Evolutionary conservation across 2,888 invertebrate species (phyloP), one percentile per base, ranked within the genome.

Genomic region (Chironomus riparius): DNA sequence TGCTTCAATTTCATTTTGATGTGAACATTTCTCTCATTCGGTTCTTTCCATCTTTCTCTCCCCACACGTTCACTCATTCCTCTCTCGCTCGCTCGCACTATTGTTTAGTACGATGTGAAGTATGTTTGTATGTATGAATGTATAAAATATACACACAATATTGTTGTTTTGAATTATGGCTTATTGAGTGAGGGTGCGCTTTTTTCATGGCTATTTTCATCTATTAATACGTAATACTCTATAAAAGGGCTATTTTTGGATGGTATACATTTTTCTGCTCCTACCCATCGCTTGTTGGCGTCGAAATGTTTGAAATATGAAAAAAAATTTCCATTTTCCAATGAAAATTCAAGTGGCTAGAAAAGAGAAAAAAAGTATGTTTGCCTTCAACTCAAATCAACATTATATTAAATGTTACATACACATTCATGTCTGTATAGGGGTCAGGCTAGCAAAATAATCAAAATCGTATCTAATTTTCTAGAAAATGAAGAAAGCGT

Each of bases 141-240:
- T 38, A 38, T 38, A 10, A 38, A 38, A 38, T 38, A 38, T 38
- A 38, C 38, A 38, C 38, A 38, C 38, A 38, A 38, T 38, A 15
- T 15, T 56, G n/a, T 56, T 56, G 56, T 56, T 56, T 56, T 56
- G 56, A 56, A 65, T 65, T 65, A 65, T 65, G 65, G 22, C 24
- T 65, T 22, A 65, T 24, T 65, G 65, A 21, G 65, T 65, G 65
- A 24, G 65, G 65, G 65, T 65, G 65, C 24, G 65, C 65, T 65
- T 65, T 65, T 65, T 65, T 65, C 65, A 65, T 65, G 65, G 65
- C 65, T 65, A 65, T 65, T 65, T 65, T 24, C 65, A 65, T 65
- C 56, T 18, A 56, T 56, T 56, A 56, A 56, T 56, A 56, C 56
- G 56, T 56, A 56, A 56, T 56, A 56, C 56, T 56, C 15, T 56